Evolutionary conservation across 1,140 invertebrate species (phyloP), one percentile per base, ranked within the genome.

Genomic region (Homalodisca vitripennis): DNA sequence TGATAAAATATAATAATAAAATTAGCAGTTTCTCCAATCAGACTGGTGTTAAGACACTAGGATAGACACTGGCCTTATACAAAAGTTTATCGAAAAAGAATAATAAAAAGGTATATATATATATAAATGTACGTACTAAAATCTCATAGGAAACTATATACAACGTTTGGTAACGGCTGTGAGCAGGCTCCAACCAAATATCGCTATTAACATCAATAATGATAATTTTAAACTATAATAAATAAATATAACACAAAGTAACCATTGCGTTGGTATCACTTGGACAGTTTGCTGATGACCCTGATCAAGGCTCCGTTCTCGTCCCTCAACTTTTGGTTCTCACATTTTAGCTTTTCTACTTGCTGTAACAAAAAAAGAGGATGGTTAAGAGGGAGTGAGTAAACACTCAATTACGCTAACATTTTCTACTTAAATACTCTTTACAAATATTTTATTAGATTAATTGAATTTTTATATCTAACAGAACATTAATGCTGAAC

Each of bases 251-350:
- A 51, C 6, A 3, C 14, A 51, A 22, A 3, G 48, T 20, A 51
- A 22, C 2, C 72, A 70, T 51, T 71, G 72, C 55, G 69, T 63
- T 55, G 32, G 41, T 64, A 66, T 74, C 74, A 96, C 86, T 97
- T 96, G 78, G 96, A 98, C 80, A 99, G 85, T 86, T 98, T 98
- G 83, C 95, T 98, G 82, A 98, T 98, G 71, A 99, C 97, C 86
- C 97, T 86, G 80, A 98, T 98, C 76, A 99, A 87, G 74, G 97
- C 96, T 78, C 94, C 94, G 82, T 99, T 99, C 82, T 98, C 97
- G 82, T 98, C 95, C 83, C 96, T 96, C 80, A 98, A 85, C 82
- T 94, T 89, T 82, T 94, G 90, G 81, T 98, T 98, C 83, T 99
- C 97, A 73, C 88, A 88, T 81, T 92, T 94, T 75, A 97, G 84